Conservation (phyloP, 2,113 vertebrate species). For the Cricetomys ansorgei region DNA sequence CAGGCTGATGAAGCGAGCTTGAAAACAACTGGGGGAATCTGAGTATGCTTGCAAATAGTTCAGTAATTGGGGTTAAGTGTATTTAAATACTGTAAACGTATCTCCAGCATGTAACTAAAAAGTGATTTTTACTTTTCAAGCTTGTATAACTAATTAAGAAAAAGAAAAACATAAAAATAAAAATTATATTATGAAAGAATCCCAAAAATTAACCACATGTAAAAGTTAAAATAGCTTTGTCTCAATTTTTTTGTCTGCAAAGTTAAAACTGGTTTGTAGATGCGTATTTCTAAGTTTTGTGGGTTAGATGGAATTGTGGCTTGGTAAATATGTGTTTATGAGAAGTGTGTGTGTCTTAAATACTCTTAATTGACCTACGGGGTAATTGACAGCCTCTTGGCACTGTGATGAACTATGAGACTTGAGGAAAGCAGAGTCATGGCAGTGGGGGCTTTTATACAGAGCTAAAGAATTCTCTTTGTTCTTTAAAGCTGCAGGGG, state of each 20-base stretch:
- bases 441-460: background rate
- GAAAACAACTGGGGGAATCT: background rate
- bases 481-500: background rate
- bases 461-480: background rate
- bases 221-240: background rate
- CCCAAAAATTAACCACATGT: background rate
- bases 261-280: background rate
- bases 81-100: background rate
- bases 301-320: background rate
- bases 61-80: background rate
- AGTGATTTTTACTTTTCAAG: background rate
- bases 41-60: background rate
- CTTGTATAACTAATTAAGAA: background rate
- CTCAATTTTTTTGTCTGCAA: background rate
- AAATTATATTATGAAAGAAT: slow-evolving; percentile 53
- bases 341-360: background rate
- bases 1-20: too few relatives aligned
- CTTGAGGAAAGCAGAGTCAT: background rate
- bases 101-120: background rate
- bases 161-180: background rate
- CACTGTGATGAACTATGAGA: background rate
- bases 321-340: background rate
- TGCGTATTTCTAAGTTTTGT: background rate
- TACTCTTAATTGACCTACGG: background rate
- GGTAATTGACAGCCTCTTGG: background rate